Percentiles rank a stretch among this genome's conserved stretches.
Evolutionary conservation across 2,888 invertebrate species (phyloP).

Genomic region (Agrotis puta): DNA sequence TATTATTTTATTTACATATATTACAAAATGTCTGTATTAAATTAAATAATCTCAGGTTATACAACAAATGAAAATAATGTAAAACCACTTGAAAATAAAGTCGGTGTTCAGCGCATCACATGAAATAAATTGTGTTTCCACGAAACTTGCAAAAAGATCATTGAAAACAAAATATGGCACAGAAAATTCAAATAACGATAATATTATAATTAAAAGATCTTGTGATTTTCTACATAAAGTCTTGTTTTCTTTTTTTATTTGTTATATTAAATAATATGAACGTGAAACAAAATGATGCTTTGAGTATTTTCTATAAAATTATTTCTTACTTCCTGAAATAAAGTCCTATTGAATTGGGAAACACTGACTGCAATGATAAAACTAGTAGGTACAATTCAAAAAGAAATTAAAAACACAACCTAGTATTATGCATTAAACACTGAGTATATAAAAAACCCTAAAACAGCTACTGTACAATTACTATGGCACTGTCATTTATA

Average conservation of each 20-base stretch:
- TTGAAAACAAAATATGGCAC: constrained; percentile 43
- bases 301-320: not conserved
- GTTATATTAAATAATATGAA: not conserved
- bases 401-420: constrained; percentile 46
- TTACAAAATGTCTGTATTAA: constrained; percentile 73
- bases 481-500: constrained; percentile 78
- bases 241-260: no score
- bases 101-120: constrained; percentile 53
- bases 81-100: constrained; percentile 40
- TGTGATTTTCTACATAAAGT: no score
- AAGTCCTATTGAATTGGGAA: not conserved
- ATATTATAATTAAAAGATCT: no score
- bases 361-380: constrained; percentile 17
- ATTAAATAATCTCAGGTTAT: constrained; percentile 47
- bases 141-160: not conserved
- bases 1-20: constrained; percentile 84
- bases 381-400: constrained; percentile 25
- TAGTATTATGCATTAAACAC: constrained; percentile 55
- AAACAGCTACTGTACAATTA: constrained; percentile 71
- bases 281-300: not conserved
- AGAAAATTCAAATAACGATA: constrained; percentile 23
- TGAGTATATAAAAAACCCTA: constrained; percentile 64
- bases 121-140: constrained; percentile 10
- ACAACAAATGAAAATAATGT: constrained; percentile 19
- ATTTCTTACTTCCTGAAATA: not conserved